These are phyloP conservation scores for Xerus rutilus DNA, from an alignment of 2,797 vertebrate species.

Conservation along the genomic window DNA sequence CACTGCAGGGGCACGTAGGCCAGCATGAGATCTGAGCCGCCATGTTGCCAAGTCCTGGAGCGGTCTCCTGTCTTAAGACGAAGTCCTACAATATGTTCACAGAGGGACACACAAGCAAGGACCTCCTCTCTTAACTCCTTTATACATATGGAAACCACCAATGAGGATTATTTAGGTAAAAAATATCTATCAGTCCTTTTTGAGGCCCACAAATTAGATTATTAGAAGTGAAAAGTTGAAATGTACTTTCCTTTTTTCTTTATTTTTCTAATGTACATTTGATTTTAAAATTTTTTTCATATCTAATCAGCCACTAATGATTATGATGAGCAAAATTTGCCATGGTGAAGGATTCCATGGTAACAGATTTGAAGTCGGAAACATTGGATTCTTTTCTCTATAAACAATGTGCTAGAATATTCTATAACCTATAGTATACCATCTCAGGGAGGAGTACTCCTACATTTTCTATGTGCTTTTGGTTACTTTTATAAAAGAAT, in stretches of 20 bases:
- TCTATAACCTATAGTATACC: not conserved
- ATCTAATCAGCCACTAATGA: conserved; percentile 34
- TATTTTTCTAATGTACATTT: not conserved
- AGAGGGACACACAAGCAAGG: not conserved
- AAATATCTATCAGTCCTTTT: not conserved
- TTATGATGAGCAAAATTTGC: not conserved
- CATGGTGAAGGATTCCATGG: not conserved
- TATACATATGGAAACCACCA: not conserved
- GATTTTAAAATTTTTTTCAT: conserved; percentile 34
- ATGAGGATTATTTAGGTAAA: not conserved
- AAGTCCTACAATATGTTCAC: not conserved
- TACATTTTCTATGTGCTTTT: not conserved
- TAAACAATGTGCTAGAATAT: not conserved
- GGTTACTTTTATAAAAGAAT: not conserved
- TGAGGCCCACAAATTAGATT: not conserved
- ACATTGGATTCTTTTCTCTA: not conserved
- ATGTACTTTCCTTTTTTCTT: conserved; percentile 4
- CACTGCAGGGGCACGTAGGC: not conserved
- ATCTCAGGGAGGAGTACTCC: not conserved
- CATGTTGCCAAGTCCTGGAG: not conserved
- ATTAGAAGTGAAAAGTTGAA: conserved; percentile 36
- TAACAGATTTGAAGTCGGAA: conserved; percentile 18
- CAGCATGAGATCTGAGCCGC: not conserved
- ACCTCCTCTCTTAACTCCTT: not conserved
- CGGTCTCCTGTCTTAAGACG: not conserved